phyloP scores from a whole-genome alignment of 2,797 vertebrate species.

The Muscicapa striata region DNA sequence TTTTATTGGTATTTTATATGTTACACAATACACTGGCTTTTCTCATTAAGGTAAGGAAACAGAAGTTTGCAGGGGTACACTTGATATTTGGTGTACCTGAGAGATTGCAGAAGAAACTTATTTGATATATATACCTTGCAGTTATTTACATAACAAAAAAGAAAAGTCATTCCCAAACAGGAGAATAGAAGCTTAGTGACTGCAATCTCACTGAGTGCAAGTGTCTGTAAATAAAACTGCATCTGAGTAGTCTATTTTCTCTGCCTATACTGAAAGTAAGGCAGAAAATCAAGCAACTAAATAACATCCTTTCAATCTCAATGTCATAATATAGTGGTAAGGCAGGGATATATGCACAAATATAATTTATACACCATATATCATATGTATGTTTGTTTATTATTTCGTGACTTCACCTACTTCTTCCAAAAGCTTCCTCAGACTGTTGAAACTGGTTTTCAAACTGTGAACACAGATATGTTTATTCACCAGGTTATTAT shows the following conservation, averaged over 20 bases:
- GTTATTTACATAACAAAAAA: constrained; percentile 35
- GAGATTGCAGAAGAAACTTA: constrained; percentile 17
- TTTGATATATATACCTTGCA: constrained; percentile 1
- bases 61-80: background rate
- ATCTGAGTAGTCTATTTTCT: constrained; percentile 19
- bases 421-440: background rate
- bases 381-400: background rate
- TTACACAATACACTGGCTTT: background rate
- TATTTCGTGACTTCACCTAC: background rate
- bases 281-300: background rate
- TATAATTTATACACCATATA: background rate
- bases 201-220: background rate
- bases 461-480: background rate
- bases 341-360: background rate
- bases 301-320: background rate
- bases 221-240: constrained; percentile 10
- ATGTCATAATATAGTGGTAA: background rate
- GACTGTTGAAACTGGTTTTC: background rate
- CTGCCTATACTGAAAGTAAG: background rate
- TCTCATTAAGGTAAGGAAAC: background rate
- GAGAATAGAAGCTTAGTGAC: background rate
- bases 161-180: constrained; percentile 1
- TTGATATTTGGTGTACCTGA: background rate
- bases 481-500: background rate
- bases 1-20: background rate